Base-by-base conservation (phyloP, 2,888 invertebrate species). In the Tortrix viridana region DNA sequence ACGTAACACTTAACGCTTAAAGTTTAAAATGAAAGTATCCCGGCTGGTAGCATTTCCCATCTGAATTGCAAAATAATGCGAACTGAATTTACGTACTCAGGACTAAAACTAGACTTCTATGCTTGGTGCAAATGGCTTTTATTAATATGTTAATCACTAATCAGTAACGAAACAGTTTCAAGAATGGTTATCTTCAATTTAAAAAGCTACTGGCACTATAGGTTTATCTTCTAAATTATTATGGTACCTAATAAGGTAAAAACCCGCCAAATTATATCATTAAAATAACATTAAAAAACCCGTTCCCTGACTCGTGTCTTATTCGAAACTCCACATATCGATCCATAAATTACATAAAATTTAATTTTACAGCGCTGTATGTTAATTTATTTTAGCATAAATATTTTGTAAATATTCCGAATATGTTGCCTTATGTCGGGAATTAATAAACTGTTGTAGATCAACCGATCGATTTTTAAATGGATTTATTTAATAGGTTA, bases 341-440 rank as follows among this genome's bases (percentile, higher is more conserved):
- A 22, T 32, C 26, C 37, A 57, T 53, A 52, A 22, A 48, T 52
- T 41, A 52, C 41, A 53, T 61, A 44, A 47, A 53, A 53, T 41
- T 41, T 53, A 47, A 48, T 41, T 47, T 22, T 53, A 57, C 57
- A 14, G 50, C 52, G 6, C 41, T 44, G 47, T 65, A 56, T 57
- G 32, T n/a, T 47, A 57, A 61, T 65, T 47, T 47, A 46, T 38
- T 23, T 65, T 61, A 57, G 23, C 65, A 65, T 57, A 61, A 56
- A 53, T 65, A 61, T 65, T 65, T 56, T 52, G 56, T 65, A 60
- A 56, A 60, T 65, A 60, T 60, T 38, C 26, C 32, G 16, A 58
- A 18, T 41, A 63, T 53, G 57, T 20, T 19, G 47, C 14, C 22
- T 38, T 18, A 37, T 56, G 7, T 50, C 37, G 19, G n/a, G 22